These are phyloP conservation scores for Pimephales promelas DNA, from an alignment of 2,113 vertebrate genomes.

Conservation along the genomic window DNA sequence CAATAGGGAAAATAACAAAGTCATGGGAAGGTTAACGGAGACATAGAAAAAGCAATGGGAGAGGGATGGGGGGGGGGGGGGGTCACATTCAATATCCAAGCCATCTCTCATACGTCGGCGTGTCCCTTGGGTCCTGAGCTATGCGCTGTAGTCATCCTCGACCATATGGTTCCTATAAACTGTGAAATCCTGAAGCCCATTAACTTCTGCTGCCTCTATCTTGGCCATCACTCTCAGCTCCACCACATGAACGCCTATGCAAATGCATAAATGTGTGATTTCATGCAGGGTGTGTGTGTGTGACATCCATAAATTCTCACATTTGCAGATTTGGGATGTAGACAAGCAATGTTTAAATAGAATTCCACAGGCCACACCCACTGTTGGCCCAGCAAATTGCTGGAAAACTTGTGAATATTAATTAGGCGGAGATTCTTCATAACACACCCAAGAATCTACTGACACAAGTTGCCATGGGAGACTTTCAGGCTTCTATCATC, in stretches of 20 bases:
- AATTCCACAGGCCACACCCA: conserved; percentile 46
- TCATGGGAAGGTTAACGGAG: conserved; percentile 17
- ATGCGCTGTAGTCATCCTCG: conserved; percentile 58
- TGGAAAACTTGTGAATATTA: conserved; percentile 54
- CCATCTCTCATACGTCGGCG: conserved; percentile 51
- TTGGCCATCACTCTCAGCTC: conserved; percentile 37
- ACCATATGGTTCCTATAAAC: conserved; percentile 63
- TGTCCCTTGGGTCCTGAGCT: conserved; percentile 55
- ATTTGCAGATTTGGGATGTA: background rate
- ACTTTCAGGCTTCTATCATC: conserved; percentile 38
- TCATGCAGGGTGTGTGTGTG: background rate
- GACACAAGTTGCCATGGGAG: conserved; percentile 54
- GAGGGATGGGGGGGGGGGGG: background rate
- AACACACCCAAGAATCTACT: conserved; percentile 43
- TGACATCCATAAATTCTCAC: background rate
- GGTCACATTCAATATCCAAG: conserved; percentile 54
- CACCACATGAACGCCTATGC: conserved; percentile 39
- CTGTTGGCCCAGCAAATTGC: conserved; percentile 12
- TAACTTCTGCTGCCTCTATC: conserved; percentile 53
- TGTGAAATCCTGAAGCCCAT: conserved; percentile 58
- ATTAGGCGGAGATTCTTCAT: conserved; percentile 44
- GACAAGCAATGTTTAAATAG: background rate
- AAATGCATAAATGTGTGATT: conserved; percentile 43
- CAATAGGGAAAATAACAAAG: conserved; percentile 19
- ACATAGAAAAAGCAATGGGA: conserved; percentile 14